Base-by-base conservation (phyloP, 2,888 invertebrate genomes). In the Coleophora flavipennella region DNA sequence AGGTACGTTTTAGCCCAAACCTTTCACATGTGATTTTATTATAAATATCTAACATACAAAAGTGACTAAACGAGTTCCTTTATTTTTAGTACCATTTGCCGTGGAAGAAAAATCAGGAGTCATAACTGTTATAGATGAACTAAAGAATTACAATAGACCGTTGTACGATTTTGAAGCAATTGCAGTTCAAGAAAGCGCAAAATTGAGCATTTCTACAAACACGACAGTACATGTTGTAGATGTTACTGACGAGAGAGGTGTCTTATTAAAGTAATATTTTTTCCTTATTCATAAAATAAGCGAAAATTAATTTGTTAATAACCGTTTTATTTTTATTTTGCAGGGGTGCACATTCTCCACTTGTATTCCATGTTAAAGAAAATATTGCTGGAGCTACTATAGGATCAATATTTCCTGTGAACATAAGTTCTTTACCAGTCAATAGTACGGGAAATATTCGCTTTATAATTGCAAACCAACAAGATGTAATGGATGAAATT, bases 101-200 rank as follows among this genome's bases (percentile, higher is more conserved):
- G 93, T 96, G 14, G 95, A 95, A 77, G 94, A 95, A 65, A 86
- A 90, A 44, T 92, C 94, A 0, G 96, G 96, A 3, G 92, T 93
- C 0, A 94, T 96, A 35, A 94, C 94, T 1, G 93, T 96, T 0
- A 91, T 94, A 41, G 89, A 93, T 27, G 90, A 91, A 43, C 74
- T 94, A 32, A 77, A 88, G 1, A 90, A 91, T 51, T 94, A 88
- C 59, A 86, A 88, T 14, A 76, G 90, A 27, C 86, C 88, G 2
- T 70, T 89, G 29, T 96, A 92, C 59, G 90, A 93, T 46, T 94
- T 96, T 57, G 94, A 94, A 76, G 93, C 94, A 0, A 90, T 94
- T 7, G 95, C 94, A 0, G 90, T 89, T 1, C 87, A 89, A 69
- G 87, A 75, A 45, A 75, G 72, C 27, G 52, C 60, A 1, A 90